phyloP scores from a whole-genome alignment of 1,140 invertebrate genomes.

The Drosophila lini region DNA sequence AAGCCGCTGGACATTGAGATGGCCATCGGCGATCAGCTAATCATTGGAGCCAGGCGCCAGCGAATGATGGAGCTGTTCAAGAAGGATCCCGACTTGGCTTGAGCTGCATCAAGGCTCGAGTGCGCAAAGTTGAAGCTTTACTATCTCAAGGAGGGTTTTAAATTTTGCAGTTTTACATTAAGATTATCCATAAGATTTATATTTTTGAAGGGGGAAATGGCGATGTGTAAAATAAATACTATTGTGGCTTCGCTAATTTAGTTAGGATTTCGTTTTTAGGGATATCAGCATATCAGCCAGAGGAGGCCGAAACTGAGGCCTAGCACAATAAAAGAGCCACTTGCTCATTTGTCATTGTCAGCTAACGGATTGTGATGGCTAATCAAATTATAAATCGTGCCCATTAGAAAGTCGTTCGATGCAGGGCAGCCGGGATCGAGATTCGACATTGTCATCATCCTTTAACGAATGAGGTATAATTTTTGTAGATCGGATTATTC shows the following conservation, averaged over 20 bases:
- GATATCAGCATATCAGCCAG: background rate
- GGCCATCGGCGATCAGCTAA: constrained; percentile 24
- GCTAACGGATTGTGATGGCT: constrained; percentile 73
- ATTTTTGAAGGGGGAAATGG: background rate
- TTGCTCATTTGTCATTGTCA: constrained; percentile 78
- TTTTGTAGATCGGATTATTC: too few species aligned
- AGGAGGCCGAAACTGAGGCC: constrained; percentile 12
- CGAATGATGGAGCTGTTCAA: constrained; percentile 36
- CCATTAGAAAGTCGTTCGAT: constrained; percentile 66
- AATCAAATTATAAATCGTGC: constrained; percentile 81
- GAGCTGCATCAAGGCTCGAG: constrained; percentile 16
- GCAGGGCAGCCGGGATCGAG: constrained; percentile 35
- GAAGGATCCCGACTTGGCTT: constrained; percentile 23
- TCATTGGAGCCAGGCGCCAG: constrained; percentile 15
- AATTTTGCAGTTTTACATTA: background rate
- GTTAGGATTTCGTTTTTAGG: too few species aligned
- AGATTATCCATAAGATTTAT: background rate
- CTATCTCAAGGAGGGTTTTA: background rate
- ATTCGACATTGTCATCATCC: constrained; percentile 60
- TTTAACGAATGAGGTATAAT: too few species aligned
- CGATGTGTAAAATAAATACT: constrained; percentile 64
- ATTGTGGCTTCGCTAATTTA: constrained; percentile 32
- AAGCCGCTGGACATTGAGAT: constrained; percentile 49
- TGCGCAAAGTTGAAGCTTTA: constrained; percentile 13
- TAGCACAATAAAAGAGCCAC: constrained; percentile 48